Percentiles rank a stretch among this genome's conserved stretches.
Conservation (phyloP, 1,140 invertebrate genomes). For the Caenorhabditis briggsae region DNA sequence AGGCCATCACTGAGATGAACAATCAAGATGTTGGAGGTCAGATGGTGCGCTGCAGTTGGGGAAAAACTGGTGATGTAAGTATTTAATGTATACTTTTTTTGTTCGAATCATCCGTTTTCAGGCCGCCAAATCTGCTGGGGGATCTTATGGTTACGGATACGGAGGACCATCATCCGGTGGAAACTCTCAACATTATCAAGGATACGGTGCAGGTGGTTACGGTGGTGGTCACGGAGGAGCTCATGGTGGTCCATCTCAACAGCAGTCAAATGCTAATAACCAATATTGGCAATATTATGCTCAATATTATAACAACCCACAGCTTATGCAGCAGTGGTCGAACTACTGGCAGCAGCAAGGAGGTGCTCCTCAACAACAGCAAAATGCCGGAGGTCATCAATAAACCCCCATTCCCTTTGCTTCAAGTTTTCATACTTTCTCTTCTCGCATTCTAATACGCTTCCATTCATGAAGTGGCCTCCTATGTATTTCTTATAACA, state of each 20-base stretch:
- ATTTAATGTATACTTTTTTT: background rate
- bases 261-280: constrained; percentile 45
- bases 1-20: constrained; percentile 96
- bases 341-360: constrained; percentile 54
- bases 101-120: background rate
- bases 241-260: constrained; percentile 33
- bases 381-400: constrained; percentile 26
- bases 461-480: constrained; percentile 13
- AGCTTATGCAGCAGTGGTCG: constrained; percentile 66
- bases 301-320: constrained; percentile 72
- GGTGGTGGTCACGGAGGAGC: background rate
- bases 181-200: constrained; percentile 5
- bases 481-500: constrained; percentile 42
- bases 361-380: constrained; percentile 22
- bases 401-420: background rate
- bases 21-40: constrained; percentile 97
- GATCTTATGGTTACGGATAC: constrained; percentile 37
- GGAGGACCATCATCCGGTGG: constrained; percentile 12
- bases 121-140: constrained; percentile 6
- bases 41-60: constrained; percentile 98
- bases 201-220: constrained; percentile 11
- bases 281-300: constrained; percentile 70
- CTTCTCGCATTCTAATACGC: constrained; percentile 15
- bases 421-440: background rate
- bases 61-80: constrained; percentile 83